Percentiles rank a stretch among this genome's conserved stretches.
phyloP scores from a whole-genome alignment of 1,140 invertebrate genomes.

The Coboldia fuscipes region DNA sequence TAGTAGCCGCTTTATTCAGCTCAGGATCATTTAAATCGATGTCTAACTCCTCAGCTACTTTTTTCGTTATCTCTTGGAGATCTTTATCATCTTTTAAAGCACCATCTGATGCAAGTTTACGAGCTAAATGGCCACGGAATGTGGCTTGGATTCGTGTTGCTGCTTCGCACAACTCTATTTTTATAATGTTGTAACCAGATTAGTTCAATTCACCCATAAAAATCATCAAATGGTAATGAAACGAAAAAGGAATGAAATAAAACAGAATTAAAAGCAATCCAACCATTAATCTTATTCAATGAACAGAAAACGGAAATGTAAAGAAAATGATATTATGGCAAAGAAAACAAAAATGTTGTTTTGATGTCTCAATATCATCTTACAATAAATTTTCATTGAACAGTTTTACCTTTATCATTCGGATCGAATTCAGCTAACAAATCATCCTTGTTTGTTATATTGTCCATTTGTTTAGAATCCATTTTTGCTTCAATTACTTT shows the following conservation, averaged over 20 bases:
- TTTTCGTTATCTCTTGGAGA: constrained; percentile 21
- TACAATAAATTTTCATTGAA: not conserved
- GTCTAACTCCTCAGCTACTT: constrained; percentile 41
- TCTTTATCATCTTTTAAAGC: constrained; percentile 23
- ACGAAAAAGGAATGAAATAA: not conserved
- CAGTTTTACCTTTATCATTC: constrained; percentile 46
- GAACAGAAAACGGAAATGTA: not conserved
- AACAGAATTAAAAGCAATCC: constrained; percentile 2
- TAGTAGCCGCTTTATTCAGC: constrained; percentile 74
- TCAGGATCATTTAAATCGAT: constrained; percentile 70
- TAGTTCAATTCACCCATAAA: no score
- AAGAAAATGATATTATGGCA: not conserved
- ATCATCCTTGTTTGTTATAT: constrained; percentile 40
- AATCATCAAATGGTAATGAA: no score
- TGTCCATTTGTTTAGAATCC: not conserved
- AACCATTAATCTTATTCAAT: not conserved
- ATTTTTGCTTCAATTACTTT: not conserved
- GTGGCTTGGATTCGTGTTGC: constrained; percentile 84
- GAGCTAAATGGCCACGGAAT: constrained; percentile 73
- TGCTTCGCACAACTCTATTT: constrained; percentile 70
- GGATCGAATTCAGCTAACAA: constrained; percentile 50
- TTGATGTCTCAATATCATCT: no score
- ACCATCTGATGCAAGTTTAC: constrained; percentile 38
- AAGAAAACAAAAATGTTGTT: not conserved
- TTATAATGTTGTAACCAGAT: no score